Base-by-base conservation (phyloP, 2,113 vertebrate genomes). In the Haemorhous mexicanus region DNA sequence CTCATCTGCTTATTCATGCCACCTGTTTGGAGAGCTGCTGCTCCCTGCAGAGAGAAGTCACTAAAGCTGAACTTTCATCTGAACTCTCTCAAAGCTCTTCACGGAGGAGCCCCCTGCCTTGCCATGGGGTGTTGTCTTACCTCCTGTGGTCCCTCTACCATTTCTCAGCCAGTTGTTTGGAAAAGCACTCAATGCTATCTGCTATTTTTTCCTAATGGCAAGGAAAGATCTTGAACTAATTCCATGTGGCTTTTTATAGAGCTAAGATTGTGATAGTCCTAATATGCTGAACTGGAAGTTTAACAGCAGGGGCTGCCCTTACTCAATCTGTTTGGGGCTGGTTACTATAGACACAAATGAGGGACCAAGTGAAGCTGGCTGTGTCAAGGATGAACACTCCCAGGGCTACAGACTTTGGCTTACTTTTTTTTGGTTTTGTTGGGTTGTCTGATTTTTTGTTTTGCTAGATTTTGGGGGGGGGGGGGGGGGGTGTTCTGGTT, bases 231-330 rank as follows among this genome's bases (percentile, higher is more conserved):
- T 77, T 70, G 47, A 93, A 67, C 63, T 59, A 83, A 84, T 67
- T 86, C 92, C 61, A 21, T 9, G 6, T 47, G 37, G 86, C 94
- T 94, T 97, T 95, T 96, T 95, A 94, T 92, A 94, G 92, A 93
- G 64, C 93, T 56, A 63, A 90, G 90, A 63, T 19, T 89, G 39
- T 30, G 68, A 89, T 91, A 64, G 64, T 91, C 95, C 81, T 72
- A 67, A 61, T 70, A 55, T 89, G 78, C 83, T 1, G 47, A 85
- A 77, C 30, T 74, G 86, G 79, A 92, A 80, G 73, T 90, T 90
- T 84, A 93, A 69, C 59, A 58, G 89, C 68, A 64, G 56, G 28
- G 72, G 59, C 80, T 69, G 47, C 64, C 39, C 74, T 70, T 18
- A 63, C 63, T 37, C 0, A 0, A 3, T 80, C 78, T 93, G 61